phyloP scores from a whole-genome alignment of 2,888 invertebrate genomes.

The Orthosia gothica region DNA sequence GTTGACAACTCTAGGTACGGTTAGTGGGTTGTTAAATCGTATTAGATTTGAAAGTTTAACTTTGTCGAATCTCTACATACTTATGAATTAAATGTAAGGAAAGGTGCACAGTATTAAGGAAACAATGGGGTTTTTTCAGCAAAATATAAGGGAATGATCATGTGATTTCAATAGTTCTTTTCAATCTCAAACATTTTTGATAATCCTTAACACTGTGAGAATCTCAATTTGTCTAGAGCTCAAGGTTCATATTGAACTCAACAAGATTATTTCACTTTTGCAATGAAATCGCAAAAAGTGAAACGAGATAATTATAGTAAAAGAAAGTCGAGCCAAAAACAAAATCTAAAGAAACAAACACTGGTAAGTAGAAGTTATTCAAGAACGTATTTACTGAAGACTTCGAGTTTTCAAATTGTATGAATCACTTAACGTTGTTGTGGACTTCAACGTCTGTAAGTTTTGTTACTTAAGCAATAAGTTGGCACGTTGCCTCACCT shows the following conservation, averaged over 20 bases:
- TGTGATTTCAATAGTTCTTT: too few species aligned
- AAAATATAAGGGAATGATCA: too few species aligned
- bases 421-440: constrained; percentile 20
- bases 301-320: neutral
- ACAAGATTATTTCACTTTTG: neutral
- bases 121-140: too few species aligned
- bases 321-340: neutral
- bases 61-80: neutral
- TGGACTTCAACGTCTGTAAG: constrained; percentile 1
- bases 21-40: constrained; percentile 2
- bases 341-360: neutral
- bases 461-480: neutral
- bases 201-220: too few species aligned
- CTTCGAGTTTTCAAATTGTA: neutral
- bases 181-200: too few species aligned
- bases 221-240: too few species aligned
- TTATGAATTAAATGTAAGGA: neutral
- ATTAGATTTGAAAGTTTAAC: constrained; percentile 11
- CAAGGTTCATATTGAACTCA: neutral
- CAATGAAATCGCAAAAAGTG: neutral
- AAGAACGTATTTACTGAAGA: constrained; percentile 10
- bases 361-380: neutral
- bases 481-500: neutral
- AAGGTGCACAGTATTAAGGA: neutral
- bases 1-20: constrained; percentile 4